Percentiles rank a stretch among this genome's conserved stretches.
Evolutionary conservation across 2,113 vertebrate species (phyloP).

Genomic region (Formicarius rufipectus): DNA sequence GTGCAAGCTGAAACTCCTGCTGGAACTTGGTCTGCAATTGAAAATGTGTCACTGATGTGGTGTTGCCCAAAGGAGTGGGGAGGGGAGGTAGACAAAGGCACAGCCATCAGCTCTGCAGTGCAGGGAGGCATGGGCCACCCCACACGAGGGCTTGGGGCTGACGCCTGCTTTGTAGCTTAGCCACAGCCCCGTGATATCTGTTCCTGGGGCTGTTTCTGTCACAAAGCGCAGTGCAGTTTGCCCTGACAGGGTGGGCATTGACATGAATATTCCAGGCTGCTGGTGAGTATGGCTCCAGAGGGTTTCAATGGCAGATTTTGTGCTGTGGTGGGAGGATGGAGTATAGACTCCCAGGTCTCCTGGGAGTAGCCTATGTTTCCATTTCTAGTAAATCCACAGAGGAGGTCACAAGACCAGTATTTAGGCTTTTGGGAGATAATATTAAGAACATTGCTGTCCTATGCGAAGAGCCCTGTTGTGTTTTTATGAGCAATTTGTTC

Average conservation of each 20-base stretch:
- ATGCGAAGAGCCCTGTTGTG: background rate
- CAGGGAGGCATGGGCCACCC: background rate
- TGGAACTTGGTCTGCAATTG: conserved; percentile 54
- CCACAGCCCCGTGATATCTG: background rate
- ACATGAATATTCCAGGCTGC: background rate
- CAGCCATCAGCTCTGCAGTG: background rate
- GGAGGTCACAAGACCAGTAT: background rate
- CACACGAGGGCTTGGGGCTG: background rate
- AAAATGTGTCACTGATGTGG: conserved; percentile 47
- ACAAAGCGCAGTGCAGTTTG: fast-evolving
- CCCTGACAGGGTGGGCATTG: background rate
- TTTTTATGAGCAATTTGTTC: conserved; percentile 12
- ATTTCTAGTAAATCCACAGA: background rate
- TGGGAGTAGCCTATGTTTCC: background rate
- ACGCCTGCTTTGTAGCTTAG: background rate
- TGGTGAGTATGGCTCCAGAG: background rate
- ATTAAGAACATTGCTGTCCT: background rate
- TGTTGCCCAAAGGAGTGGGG: conserved; percentile 33
- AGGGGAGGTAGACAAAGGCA: conserved; percentile 36
- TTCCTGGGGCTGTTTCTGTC: conserved; percentile 25
- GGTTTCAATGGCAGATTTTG: background rate
- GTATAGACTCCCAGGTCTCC: background rate
- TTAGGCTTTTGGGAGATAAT: background rate
- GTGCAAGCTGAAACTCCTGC: conserved; percentile 39
- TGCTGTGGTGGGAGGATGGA: background rate